These are phyloP conservation scores for Datnioides undecimradiatus DNA, from an alignment of 2,113 vertebrate genomes.

Conservation along the genomic window DNA sequence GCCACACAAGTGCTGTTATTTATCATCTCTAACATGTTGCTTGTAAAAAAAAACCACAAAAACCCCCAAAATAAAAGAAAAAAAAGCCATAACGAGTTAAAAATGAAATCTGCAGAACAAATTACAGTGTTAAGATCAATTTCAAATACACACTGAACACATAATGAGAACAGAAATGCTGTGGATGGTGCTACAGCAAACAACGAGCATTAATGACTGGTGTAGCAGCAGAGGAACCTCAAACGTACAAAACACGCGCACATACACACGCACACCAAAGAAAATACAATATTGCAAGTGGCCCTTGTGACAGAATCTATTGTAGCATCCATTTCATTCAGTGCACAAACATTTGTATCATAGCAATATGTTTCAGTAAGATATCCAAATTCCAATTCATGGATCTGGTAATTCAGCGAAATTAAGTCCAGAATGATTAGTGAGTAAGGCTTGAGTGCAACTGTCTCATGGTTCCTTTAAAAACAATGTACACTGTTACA, in stretches of 20 bases:
- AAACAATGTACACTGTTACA: conserved; percentile 20
- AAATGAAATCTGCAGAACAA: conserved; percentile 75
- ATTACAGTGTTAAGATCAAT: conserved; percentile 78
- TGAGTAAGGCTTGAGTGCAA: conserved; percentile 64
- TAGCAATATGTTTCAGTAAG: conserved; percentile 35
- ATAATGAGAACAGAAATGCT: conserved; percentile 57
- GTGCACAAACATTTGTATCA: conserved; percentile 46
- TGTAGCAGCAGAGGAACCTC: conserved; percentile 77
- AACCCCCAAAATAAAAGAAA: conserved; percentile 36
- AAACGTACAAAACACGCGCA: not conserved
- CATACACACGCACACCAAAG: conserved; percentile 7
- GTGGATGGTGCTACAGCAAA: conserved; percentile 64
- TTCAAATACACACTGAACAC: conserved; percentile 65
- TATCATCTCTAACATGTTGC: conserved; percentile 68
- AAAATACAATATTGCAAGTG: conserved; percentile 71
- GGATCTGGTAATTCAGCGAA: conserved; percentile 34
- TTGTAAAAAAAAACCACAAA: conserved; percentile 50
- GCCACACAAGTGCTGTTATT: conserved; percentile 75
- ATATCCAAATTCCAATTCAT: conserved; percentile 34
- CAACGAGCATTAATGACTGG: conserved; percentile 65
- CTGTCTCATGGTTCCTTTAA: conserved; percentile 40
- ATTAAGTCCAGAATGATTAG: conserved; percentile 46
- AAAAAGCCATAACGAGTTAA: conserved; percentile 66
- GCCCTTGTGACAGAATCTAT: conserved; percentile 67
- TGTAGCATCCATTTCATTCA: conserved; percentile 45